Conservation (phyloP, 2,113 vertebrate genomes). For the Megatriorchis doriae region DNA sequence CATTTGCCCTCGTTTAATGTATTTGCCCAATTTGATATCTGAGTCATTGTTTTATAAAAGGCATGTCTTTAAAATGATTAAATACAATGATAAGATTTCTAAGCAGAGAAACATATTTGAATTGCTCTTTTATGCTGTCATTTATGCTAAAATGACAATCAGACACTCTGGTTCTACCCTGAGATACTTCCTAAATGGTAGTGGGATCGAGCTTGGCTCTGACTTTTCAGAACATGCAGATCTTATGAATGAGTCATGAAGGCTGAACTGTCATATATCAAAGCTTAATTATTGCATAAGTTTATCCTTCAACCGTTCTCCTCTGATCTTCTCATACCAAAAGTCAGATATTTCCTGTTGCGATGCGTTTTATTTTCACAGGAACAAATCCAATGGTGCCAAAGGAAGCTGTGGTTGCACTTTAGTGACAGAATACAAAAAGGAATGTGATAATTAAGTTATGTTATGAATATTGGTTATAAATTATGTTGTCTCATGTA, state of each 20-base stretch:
- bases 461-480: slow-evolving; percentile 63
- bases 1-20: background rate
- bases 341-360: background rate
- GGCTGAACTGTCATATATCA: background rate
- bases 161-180: background rate
- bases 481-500: slow-evolving; percentile 66
- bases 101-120: background rate
- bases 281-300: slow-evolving; percentile 13
- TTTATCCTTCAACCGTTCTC: slow-evolving; percentile 8
- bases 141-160: background rate
- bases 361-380: slow-evolving; percentile 28
- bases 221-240: background rate
- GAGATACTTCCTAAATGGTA: background rate
- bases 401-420: background rate
- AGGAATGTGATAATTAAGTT: slow-evolving; percentile 56
- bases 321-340: slow-evolving; percentile 16
- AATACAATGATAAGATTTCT: background rate
- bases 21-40: background rate
- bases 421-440: slow-evolving; percentile 32
- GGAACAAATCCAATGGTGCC: background rate
- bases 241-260: slow-evolving; percentile 4
- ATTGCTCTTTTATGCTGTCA: background rate
- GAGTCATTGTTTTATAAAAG: background rate
- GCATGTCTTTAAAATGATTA: background rate
- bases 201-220: slow-evolving; percentile 2